Percentiles rank a stretch among this genome's conserved stretches.
Conservation (phyloP, 2,797 vertebrate genomes). For the Pipistrellus kuhlii region DNA sequence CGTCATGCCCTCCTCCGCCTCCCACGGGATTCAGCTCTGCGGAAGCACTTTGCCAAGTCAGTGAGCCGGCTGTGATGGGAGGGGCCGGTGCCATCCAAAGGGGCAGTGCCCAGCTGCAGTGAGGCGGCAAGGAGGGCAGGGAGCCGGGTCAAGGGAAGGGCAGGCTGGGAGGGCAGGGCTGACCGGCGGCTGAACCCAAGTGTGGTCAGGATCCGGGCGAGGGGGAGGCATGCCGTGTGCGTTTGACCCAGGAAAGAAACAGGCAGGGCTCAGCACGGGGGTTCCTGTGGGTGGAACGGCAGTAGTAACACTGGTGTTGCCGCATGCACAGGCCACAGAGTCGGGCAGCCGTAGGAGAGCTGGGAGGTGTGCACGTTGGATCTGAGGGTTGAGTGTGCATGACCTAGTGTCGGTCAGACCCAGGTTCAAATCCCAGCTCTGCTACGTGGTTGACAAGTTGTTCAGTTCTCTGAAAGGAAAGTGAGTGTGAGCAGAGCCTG, state of each 20-base stretch:
- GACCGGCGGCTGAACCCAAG: not conserved
- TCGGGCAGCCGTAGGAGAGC: accelerated
- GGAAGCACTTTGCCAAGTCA: conserved; percentile 57
- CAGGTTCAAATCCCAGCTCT: not conserved
- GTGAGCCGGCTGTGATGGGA: conserved; percentile 71
- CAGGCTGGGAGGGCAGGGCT: not conserved
- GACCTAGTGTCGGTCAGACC: not conserved
- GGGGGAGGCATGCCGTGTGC: not conserved
- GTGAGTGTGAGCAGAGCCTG: not conserved
- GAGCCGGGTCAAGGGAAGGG: not conserved
- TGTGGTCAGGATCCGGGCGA: not conserved
- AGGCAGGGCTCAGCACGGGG: not conserved
- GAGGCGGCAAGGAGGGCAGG: not conserved
- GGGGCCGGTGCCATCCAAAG: not conserved
- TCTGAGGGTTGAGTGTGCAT: not conserved
- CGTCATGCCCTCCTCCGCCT: not conserved
- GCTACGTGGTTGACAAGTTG: not conserved
- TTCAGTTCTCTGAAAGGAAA: not conserved
- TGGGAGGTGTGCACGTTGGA: not conserved
- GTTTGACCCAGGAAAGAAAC: not conserved
- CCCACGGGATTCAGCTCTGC: not conserved
- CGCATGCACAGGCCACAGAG: not conserved
- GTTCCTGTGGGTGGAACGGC: accelerated
- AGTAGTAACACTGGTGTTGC: accelerated
- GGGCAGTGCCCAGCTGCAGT: not conserved